Conservation (phyloP, 2,113 vertebrate species). For the Chionodraco myersi region DNA sequence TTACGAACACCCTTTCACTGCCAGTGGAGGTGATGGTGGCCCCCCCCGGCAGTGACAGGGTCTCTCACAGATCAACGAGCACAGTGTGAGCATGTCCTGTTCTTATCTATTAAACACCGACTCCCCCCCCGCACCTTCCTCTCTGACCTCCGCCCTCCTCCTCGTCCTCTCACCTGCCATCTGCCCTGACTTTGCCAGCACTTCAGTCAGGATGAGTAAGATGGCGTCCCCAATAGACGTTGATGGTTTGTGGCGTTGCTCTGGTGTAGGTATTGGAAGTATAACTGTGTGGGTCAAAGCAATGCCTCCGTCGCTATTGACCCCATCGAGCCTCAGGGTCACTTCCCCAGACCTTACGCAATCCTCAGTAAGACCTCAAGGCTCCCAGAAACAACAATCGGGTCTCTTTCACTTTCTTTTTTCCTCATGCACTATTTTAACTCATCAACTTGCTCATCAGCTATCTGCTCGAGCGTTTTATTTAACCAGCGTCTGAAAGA, state of each 20-base stretch:
- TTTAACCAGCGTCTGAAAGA: slow-evolving; percentile 13
- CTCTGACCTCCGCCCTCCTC: neutral
- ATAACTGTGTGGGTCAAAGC: slow-evolving; percentile 8
- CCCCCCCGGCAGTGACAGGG: slow-evolving; percentile 69
- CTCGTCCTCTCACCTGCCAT: slow-evolving; percentile 17
- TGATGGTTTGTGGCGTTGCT: slow-evolving; percentile 27
- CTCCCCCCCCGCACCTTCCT: slow-evolving; percentile 1
- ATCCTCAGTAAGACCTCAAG: slow-evolving; percentile 3
- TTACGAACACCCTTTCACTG: slow-evolving; percentile 75
- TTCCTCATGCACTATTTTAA: slow-evolving; percentile 14
- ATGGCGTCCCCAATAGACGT: neutral
- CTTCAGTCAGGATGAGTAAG: neutral
- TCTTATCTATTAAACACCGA: slow-evolving; percentile 62
- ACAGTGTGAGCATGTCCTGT: slow-evolving; percentile 83
- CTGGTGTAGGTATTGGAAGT: neutral
- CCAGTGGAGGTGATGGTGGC: slow-evolving; percentile 21
- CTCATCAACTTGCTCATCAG: slow-evolving; percentile 16
- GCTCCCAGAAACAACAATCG: slow-evolving; percentile 33
- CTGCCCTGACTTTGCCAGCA: neutral
- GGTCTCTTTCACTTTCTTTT: neutral
- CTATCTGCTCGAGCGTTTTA: slow-evolving; percentile 22
- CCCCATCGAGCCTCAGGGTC: neutral
- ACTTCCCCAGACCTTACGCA: slow-evolving; percentile 12
- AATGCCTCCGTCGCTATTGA: neutral
- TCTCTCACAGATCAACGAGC: slow-evolving; percentile 75